phyloP scores from a whole-genome alignment of 23 tunicate genomes.

The Clavelina lepadiformis region DNA sequence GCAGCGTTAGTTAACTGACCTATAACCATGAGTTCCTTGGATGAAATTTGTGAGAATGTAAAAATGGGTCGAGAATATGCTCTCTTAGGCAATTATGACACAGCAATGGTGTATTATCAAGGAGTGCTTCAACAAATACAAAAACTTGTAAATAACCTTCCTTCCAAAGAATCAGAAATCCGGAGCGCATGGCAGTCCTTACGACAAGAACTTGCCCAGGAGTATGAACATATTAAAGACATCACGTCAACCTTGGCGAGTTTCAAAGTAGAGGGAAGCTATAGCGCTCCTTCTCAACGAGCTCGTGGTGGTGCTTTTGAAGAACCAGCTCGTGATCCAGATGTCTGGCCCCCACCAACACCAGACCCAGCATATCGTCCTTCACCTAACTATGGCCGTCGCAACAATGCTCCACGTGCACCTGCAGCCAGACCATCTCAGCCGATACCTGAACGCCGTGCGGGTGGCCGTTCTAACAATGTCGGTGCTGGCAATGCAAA shows the following conservation, averaged over 20 bases:
- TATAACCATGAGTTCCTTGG: constrained; percentile 24
- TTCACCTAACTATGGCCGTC: constrained; percentile 8
- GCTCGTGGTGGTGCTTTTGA: constrained; percentile 46
- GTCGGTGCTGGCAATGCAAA: constrained; percentile 12
- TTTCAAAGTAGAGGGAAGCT: constrained; percentile 58
- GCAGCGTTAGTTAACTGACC: too few species aligned
- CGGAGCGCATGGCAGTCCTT: constrained; percentile 62
- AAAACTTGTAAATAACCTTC: constrained; percentile 32
- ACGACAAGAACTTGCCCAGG: constrained; percentile 58
- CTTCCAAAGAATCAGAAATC: constrained; percentile 35
- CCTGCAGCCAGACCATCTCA: constrained; percentile 15
- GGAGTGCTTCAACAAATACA: constrained; percentile 92
- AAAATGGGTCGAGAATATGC: constrained; percentile 96
- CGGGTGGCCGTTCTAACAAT: constrained; percentile 5
- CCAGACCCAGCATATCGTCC: constrained; percentile 34
- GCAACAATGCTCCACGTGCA: constrained; percentile 31
- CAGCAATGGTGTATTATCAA: constrained; percentile 91
- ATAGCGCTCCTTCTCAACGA: constrained; percentile 31
- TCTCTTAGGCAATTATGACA: constrained; percentile 86
- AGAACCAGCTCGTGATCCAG: constrained; percentile 80
- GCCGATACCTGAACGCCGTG: constrained; percentile 21
- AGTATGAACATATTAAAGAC: constrained; percentile 66
- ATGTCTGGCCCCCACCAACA: constrained; percentile 97
- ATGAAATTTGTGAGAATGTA: constrained; percentile 88
- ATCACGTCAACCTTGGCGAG: constrained; percentile 81